Evolutionary conservation across 2,888 invertebrate genomes (phyloP).

Genomic region (Gnatocerus cornutus): DNA sequence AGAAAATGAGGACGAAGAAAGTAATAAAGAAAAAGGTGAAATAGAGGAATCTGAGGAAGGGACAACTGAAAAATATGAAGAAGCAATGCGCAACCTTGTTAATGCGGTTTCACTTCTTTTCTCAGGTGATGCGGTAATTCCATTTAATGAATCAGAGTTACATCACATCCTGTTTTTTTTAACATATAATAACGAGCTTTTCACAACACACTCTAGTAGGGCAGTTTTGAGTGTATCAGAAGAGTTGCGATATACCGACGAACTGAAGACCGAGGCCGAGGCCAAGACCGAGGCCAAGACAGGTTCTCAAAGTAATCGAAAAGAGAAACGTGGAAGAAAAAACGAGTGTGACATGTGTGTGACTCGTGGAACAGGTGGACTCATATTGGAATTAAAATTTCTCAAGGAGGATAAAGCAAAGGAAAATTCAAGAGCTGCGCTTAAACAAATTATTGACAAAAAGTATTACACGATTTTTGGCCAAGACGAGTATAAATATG

Average conservation of each 20-base stretch:
- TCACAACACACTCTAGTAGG: constrained; percentile 28
- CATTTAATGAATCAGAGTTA: constrained; percentile 39
- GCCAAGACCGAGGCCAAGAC: too few relatives aligned
- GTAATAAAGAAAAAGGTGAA: too few relatives aligned
- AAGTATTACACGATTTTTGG: constrained; percentile 23
- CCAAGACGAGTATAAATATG: constrained; percentile 26
- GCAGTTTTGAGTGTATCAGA: constrained; percentile 37
- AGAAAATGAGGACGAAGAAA: too few relatives aligned
- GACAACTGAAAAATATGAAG: constrained; percentile 40
- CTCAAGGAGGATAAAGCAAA: constrained; percentile 16
- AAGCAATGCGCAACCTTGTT: constrained; percentile 35
- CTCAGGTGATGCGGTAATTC: constrained; percentile 38
- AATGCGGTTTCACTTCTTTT: constrained; percentile 39
- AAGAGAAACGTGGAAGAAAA: too few relatives aligned
- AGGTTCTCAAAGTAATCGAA: too few relatives aligned
- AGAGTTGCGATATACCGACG: constrained; percentile 24
- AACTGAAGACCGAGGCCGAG: constrained; percentile 3
- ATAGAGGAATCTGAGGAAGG: constrained; percentile 24
- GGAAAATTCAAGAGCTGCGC: constrained; percentile 34
- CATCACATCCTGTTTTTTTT: constrained; percentile 39
- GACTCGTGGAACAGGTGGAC: constrained; percentile 4
- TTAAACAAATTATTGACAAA: constrained; percentile 33
- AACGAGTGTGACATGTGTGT: too few relatives aligned
- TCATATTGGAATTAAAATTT: constrained; percentile 34
- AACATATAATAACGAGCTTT: constrained; percentile 34